Evolutionary conservation across 2,797 vertebrate species (phyloP), one percentile per base, ranked within the genome.

Genomic region (Phaenicophaeus curvirostris): DNA sequence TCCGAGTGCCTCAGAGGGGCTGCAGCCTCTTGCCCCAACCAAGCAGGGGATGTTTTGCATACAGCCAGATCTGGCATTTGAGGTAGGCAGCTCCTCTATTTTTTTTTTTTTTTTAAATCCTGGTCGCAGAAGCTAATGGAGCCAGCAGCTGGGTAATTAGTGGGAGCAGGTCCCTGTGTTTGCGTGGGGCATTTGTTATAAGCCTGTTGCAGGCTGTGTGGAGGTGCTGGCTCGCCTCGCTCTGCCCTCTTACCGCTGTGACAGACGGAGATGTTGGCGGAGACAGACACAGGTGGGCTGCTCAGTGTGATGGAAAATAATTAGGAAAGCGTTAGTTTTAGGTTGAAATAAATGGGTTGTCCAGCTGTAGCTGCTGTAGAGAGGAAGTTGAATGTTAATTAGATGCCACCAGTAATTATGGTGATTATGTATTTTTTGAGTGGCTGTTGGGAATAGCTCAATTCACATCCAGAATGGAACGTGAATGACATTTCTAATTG

Each of bases 371-470:
- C 96, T 96, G 96, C 92, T 97, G 95, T 96, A 92, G 96, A 94
- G 97, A 98, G 96, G 96, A 98, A 98, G 97, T 95, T 97, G 98
- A 97, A 97, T 98, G 98, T 97, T 98, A 98, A 98, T 97, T 97
- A 98, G 96, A 96, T 98, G 97, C 98, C 98, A 98, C 95, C 96
- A 98, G 97, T 98, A 98, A 99, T 99, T 98, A 98, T 97, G 97
- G 98, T 98, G 97, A 98, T 98, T 98, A 98, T 97, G 94, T 81
- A 54, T 87, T 92, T 94, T 94, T 90, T 97, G 96, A 98, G 97
- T 96, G 94, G 97, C 97, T 97, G 94, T 95, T 96, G 97, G 98
- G 98, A 98, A 96, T 96, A 95, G 96, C 97, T 97, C 83, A 77
- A 54, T 98, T 97, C 81, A 28, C 85, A 96, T 96, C 91, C 93